Evolutionary conservation across 2,797 vertebrate genomes (phyloP).

Genomic region (Sebastes hopkinsi): DNA sequence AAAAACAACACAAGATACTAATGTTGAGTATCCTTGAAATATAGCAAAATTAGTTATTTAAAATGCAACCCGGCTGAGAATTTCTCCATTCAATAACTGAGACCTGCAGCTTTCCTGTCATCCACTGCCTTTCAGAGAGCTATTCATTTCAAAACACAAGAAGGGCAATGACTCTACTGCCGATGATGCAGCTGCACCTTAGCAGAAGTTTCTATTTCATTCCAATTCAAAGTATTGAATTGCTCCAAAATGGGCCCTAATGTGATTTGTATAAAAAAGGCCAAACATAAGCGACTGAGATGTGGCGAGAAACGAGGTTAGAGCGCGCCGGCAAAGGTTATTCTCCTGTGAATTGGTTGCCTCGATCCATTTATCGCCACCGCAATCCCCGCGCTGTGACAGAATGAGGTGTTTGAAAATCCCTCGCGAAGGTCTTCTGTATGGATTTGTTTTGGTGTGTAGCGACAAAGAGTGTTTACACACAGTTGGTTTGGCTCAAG

Average conservation of each 20-base stretch:
- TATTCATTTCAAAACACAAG: conserved; percentile 12
- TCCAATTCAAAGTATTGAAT: conserved; percentile 27
- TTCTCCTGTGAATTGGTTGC: conserved; percentile 53
- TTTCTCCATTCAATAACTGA: neutral
- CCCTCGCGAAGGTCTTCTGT: conserved; percentile 28
- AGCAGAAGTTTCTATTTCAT: conserved; percentile 18
- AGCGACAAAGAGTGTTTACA: conserved; percentile 48
- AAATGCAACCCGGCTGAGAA: neutral
- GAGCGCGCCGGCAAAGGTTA: conserved; percentile 39
- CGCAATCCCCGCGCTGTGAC: conserved; percentile 7
- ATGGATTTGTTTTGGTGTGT: conserved; percentile 60
- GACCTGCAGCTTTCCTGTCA: neutral
- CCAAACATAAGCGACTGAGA: conserved; percentile 45
- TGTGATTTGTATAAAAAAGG: conserved; percentile 61
- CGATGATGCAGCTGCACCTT: conserved; percentile 14
- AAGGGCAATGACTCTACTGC: neutral
- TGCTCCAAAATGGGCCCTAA: conserved; percentile 32
- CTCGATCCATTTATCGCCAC: conserved; percentile 63
- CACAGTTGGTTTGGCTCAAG: conserved; percentile 52
- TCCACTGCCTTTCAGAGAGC: neutral
- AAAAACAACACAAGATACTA: neutral
- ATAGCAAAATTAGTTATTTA: neutral
- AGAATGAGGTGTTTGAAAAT: conserved; percentile 38
- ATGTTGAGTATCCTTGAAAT: neutral
- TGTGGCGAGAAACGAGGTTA: conserved; percentile 33